Evolutionary conservation across 2,888 invertebrate genomes (phyloP).

Genomic region (Heliconius hortense): DNA sequence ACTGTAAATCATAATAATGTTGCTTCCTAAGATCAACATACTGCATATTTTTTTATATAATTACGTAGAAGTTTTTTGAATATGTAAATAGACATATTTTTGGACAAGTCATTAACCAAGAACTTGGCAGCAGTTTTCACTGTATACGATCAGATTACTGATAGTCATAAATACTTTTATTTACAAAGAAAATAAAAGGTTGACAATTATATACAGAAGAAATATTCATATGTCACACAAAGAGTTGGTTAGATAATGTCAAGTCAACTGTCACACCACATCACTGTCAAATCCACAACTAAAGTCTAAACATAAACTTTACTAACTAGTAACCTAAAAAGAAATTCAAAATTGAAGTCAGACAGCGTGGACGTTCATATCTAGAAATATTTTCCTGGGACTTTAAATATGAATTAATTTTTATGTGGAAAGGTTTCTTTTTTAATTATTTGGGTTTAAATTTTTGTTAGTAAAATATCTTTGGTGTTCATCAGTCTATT

Average conservation of each 20-base stretch:
- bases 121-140: not conserved
- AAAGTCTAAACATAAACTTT: no score
- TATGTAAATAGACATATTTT: constrained; percentile 1
- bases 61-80: not conserved
- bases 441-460: no score
- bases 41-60: not conserved
- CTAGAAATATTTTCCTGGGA: not conserved
- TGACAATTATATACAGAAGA: not conserved
- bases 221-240: not conserved
- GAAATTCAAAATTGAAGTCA: not conserved
- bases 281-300: not conserved
- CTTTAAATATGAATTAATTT: not conserved
- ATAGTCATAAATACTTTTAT: not conserved
- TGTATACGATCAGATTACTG: constrained; percentile 7
- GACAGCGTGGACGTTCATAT: not conserved
- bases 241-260: not conserved
- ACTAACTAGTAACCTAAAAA: not conserved
- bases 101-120: not conserved
- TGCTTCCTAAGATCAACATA: not conserved
- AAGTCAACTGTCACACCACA: not conserved
- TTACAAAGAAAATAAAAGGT: not conserved
- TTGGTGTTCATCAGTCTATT: no score
- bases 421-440: no score
- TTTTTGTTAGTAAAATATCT: no score
- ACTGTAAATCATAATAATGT: not conserved